These are phyloP conservation scores for Rhingia rostrata DNA, from an alignment of 2,888 invertebrate genomes.

Conservation along the genomic window DNA sequence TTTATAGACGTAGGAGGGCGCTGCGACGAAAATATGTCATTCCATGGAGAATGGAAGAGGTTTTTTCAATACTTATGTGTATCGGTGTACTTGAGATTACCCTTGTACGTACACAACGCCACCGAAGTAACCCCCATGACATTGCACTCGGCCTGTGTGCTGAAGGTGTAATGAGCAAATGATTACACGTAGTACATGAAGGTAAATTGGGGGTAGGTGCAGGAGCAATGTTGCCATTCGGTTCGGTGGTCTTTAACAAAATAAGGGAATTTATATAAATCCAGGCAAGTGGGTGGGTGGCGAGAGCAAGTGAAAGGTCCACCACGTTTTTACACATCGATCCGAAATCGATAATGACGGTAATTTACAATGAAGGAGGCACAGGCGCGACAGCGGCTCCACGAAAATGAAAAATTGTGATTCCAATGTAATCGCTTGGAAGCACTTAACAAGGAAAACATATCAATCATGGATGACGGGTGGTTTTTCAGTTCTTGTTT, in stretches of 20 bases:
- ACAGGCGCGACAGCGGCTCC: slow-evolving; percentile 28
- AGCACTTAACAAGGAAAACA: slow-evolving; percentile 43
- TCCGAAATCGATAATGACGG: slow-evolving; percentile 46
- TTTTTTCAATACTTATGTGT: neutral
- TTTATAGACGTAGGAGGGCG: neutral
- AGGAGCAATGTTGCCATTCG: slow-evolving; percentile 21
- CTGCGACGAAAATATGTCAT: slow-evolving; percentile 31
- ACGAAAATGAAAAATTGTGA: slow-evolving; percentile 50
- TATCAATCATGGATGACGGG: slow-evolving; percentile 34
- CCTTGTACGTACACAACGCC: slow-evolving; percentile 33
- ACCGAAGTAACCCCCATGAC: slow-evolving; percentile 56
- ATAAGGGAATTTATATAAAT: neutral
- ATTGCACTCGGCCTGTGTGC: slow-evolving; percentile 49
- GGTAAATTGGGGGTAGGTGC: neutral
- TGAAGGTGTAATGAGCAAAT: slow-evolving; percentile 64
- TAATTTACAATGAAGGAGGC: slow-evolving; percentile 18
- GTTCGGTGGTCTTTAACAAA: neutral
- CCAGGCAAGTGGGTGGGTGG: neutral
- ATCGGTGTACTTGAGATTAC: slow-evolving; percentile 53
- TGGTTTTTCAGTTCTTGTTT: neutral
- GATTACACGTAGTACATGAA: slow-evolving; percentile 26
- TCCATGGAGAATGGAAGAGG: slow-evolving; percentile 27
- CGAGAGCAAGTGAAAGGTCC: neutral
- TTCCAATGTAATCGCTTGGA: slow-evolving; percentile 52
- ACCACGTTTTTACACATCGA: slow-evolving; percentile 5